These are phyloP conservation scores for Xestoiulus laeticollis DNA, from an alignment of 2,888 invertebrate species.

Conservation along the genomic window DNA sequence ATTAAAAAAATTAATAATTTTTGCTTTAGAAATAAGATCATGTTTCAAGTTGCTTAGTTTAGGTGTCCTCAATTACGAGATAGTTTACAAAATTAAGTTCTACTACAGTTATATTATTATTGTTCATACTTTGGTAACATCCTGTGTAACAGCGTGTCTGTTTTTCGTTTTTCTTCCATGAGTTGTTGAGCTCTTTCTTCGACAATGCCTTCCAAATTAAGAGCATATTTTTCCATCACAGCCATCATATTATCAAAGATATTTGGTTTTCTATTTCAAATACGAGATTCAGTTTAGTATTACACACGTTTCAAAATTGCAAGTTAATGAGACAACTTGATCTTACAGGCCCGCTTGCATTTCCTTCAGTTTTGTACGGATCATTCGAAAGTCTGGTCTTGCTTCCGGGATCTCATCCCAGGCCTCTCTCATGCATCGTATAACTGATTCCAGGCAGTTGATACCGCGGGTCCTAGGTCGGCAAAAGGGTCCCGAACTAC, in stretches of 20 bases:
- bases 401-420: constrained; percentile 64
- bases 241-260: constrained; percentile 90
- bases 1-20: no score
- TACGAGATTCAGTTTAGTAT: neutral
- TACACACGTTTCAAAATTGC: neutral
- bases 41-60: no score
- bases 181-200: constrained; percentile 83
- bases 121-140: constrained; percentile 78
- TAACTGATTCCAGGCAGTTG: constrained; percentile 62
- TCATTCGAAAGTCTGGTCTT: constrained; percentile 64
- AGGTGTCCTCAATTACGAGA: no score
- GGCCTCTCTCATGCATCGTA: constrained; percentile 63
- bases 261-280: constrained; percentile 74
- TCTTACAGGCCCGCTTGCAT: constrained; percentile 83
- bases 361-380: constrained; percentile 63
- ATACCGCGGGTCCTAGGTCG: constrained; percentile 58
- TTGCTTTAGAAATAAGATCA: no score
- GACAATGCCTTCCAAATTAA: constrained; percentile 82
- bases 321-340: neutral
- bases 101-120: neutral
- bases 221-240: constrained; percentile 91
- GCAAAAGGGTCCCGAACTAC: constrained; percentile 62
- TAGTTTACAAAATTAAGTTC: no score
- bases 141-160: constrained; percentile 81
- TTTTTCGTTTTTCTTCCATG: constrained; percentile 83